A percentile compares a stretch with the other conserved stretches of the same genome.
These are phyloP conservation scores for Amblyjoppa fuscipennis DNA, from an alignment of 2,888 invertebrate species.

Conservation along the genomic window DNA sequence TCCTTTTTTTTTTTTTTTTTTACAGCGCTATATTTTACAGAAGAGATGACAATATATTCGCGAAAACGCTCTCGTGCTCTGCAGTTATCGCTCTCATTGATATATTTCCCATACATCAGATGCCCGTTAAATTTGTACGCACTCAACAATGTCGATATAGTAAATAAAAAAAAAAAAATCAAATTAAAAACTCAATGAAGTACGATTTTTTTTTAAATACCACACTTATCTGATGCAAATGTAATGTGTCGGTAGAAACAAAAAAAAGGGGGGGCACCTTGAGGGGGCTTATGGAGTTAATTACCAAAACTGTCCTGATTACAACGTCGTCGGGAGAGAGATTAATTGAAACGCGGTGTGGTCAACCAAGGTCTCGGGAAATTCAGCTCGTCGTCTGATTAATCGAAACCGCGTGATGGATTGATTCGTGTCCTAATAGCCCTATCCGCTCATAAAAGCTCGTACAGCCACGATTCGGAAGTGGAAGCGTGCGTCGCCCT, in stretches of 20 bases:
- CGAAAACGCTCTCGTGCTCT: background rate
- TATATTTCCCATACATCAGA: background rate
- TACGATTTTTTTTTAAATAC: background rate
- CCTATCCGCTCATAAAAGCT: conserved; percentile 25
- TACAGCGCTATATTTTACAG: background rate
- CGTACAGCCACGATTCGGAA: conserved; percentile 37
- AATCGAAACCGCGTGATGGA: conserved; percentile 52
- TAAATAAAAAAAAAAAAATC: background rate
- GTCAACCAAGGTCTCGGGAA: conserved; percentile 46
- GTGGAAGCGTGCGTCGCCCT: conserved; percentile 35
- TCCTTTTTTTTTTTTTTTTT: background rate
- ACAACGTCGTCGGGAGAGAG: conserved; percentile 49
- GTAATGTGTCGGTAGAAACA: background rate
- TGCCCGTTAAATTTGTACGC: background rate
- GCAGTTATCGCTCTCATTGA: background rate
- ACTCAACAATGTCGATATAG: background rate
- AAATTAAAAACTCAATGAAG: background rate
- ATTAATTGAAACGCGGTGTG: conserved; percentile 50
- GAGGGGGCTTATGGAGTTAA: conserved; percentile 57
- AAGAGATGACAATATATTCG: conserved; percentile 64
- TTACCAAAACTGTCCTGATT: conserved; percentile 55
- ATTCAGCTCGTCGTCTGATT: conserved; percentile 56
- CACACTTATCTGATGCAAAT: background rate
- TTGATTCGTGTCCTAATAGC: conserved; percentile 43
- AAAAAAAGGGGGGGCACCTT: conserved; percentile 53